Percentiles rank a stretch among this genome's conserved stretches.
phyloP scores from a whole-genome alignment of 2,113 vertebrate genomes.

The Clarias batrachus region DNA sequence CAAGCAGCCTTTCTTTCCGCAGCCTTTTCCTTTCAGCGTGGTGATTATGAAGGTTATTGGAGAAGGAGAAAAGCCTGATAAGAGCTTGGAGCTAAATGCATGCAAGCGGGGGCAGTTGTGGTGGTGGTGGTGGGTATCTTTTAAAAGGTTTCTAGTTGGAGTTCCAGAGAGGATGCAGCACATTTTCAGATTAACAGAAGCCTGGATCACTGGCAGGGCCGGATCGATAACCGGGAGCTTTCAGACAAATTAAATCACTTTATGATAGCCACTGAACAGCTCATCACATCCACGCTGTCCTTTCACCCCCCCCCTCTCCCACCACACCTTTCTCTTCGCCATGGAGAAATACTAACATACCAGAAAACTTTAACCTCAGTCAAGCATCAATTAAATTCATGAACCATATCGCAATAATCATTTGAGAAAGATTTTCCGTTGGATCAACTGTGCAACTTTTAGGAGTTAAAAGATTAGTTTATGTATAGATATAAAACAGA shows the following conservation, averaged over 20 bases:
- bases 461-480: background rate
- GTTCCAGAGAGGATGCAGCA: constrained; percentile 40
- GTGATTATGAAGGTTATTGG: constrained; percentile 54
- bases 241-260: constrained; percentile 69
- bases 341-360: constrained; percentile 21
- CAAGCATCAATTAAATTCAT: constrained; percentile 26
- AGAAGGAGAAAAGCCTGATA: constrained; percentile 47
- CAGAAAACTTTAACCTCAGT: background rate
- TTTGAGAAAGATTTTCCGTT: background rate
- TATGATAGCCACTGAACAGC: constrained; percentile 66
- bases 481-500: background rate
- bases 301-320: constrained; percentile 8
- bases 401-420: constrained; percentile 1
- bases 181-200: constrained; percentile 56
- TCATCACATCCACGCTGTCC: constrained; percentile 55
- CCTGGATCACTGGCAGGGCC: constrained; percentile 33
- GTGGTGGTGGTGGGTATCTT: constrained; percentile 20
- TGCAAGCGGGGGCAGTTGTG: background rate
- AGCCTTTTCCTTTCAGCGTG: constrained; percentile 28
- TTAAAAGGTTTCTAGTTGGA: constrained; percentile 52
- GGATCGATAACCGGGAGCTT: constrained; percentile 67
- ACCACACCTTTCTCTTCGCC: constrained; percentile 48
- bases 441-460: background rate
- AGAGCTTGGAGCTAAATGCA: constrained; percentile 44
- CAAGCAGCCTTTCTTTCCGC: constrained; percentile 16